A percentile compares a stretch with the other conserved stretches of the same genome.
These are phyloP conservation scores for Pheosia gnoma DNA, from an alignment of 2,888 invertebrate species.

Conservation along the genomic window DNA sequence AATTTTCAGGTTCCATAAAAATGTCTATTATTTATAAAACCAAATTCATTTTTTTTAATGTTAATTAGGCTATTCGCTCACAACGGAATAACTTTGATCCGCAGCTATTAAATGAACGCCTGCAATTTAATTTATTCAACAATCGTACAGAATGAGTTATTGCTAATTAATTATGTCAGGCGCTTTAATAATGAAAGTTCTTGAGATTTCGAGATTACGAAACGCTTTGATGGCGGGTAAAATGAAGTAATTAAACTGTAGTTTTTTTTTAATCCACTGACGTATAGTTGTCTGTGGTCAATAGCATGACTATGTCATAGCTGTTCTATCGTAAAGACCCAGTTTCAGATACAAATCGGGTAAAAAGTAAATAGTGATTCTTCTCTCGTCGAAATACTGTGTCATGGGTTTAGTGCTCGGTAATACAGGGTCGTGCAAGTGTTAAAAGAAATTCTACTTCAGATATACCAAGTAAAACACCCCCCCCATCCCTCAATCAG, in stretches of 20 bases:
- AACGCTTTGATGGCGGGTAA: background rate
- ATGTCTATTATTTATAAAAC: background rate
- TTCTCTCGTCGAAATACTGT: too few species aligned
- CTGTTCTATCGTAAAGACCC: background rate
- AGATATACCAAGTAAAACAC: too few species aligned
- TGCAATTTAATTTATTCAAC: background rate
- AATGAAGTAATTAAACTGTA: background rate
- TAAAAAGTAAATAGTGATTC: too few species aligned
- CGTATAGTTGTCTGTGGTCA: background rate
- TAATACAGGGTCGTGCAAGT: too few species aligned
- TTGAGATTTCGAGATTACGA: background rate
- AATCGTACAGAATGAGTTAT: background rate
- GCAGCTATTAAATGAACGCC: background rate
- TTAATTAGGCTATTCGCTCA: background rate
- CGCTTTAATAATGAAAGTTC: background rate
- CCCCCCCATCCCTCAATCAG: too few species aligned
- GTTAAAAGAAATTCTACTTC: too few species aligned
- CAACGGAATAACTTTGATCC: background rate
- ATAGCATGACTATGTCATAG: background rate
- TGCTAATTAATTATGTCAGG: conserved; percentile 1
- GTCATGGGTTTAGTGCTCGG: too few species aligned
- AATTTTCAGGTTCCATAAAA: background rate
- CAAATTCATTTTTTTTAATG: background rate
- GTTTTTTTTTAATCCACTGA: background rate
- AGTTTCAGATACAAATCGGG: too few species aligned